Percentiles rank a stretch among this genome's conserved stretches.
These are phyloP conservation scores for Tipula vernalis DNA, from an alignment of 2,888 invertebrate species.

Conservation along the genomic window DNA sequence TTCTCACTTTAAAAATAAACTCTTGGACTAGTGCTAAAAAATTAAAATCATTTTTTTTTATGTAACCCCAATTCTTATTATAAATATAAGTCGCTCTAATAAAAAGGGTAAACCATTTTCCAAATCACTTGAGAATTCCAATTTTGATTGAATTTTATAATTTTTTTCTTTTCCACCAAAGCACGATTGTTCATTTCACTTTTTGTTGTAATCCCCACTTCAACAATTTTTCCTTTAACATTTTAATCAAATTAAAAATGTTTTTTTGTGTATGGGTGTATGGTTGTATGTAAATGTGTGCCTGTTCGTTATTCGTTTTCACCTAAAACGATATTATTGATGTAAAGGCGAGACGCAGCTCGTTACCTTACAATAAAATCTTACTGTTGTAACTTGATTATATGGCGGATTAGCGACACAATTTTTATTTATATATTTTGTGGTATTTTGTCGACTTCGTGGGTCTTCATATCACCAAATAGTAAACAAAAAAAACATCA, in stretches of 20 bases:
- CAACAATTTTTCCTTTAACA: not conserved
- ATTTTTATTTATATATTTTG: not conserved
- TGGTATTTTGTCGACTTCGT: not conserved
- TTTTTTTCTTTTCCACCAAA: not conserved
- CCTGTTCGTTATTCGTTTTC: not conserved
- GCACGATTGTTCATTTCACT: not conserved
- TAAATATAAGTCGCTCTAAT: not conserved
- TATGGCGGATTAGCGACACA: not conserved
- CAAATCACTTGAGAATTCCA: not conserved
- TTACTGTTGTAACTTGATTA: not conserved
- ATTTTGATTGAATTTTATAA: not conserved
- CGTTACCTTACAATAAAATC: not conserved
- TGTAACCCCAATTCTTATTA: not conserved
- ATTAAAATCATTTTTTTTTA: not conserved
- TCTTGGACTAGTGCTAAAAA: not conserved
- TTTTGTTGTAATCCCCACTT: not conserved
- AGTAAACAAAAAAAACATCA: not conserved
- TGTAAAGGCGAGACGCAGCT: not conserved
- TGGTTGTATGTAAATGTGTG: too few relatives aligned
- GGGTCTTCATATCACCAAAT: not conserved
- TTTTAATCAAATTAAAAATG: not conserved
- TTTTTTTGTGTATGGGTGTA: not conserved
- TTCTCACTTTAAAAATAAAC: not conserved
- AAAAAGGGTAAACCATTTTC: not conserved
- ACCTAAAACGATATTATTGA: not conserved